Base-by-base conservation (phyloP, 2,797 vertebrate species). In the Melopsittacus undulatus region DNA sequence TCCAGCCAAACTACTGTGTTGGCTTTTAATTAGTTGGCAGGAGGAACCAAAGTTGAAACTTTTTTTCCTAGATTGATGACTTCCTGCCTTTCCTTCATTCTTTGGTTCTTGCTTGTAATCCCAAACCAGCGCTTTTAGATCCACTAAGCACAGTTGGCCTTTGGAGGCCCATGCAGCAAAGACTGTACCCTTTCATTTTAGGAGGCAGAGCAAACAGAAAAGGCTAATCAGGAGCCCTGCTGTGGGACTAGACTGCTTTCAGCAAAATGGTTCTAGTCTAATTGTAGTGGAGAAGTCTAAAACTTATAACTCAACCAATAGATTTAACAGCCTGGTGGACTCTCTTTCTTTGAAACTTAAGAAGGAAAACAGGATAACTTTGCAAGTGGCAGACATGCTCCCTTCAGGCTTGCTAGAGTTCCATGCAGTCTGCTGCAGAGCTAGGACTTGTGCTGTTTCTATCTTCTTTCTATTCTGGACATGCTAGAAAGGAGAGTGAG, bases 41-140 rank as follows among this genome's bases (percentile, higher is more conserved):
- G 79, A 94, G 61, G 45, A 89, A 61, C 16, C 56, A 24, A 24
- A 79, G 63, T 75, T 51, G 79, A 62, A 80, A 80, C 38, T 92
- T 57, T 76, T 88, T 83, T 87, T 73, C 38, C 24, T 77, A 56
- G 40, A 74, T 1, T 90, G 45, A 73, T 57, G 32, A 67, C 69
- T 94, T 90, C 56, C 89, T 56, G 67, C 21, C 45, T 92, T 85
- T 64, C 43, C 34, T 92, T 89, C n/a, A 16, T 80, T 86, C 64
- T 66, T 88, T 86, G 13, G 42, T 78, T 82, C 63, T 78, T 63
- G 8, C 22, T 76, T 70, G 30, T 22, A 87, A 32, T 43, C 40
- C 51, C 43, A 57, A 76, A 69, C 2, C 2, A 30, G 7, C 42
- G 15, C 23, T 54, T 91, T 59, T 90, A 54, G 67, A 89, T 59